These are phyloP conservation scores for Ascidia mentula DNA, from an alignment of 23 tunicate genomes.

Conservation along the genomic window DNA sequence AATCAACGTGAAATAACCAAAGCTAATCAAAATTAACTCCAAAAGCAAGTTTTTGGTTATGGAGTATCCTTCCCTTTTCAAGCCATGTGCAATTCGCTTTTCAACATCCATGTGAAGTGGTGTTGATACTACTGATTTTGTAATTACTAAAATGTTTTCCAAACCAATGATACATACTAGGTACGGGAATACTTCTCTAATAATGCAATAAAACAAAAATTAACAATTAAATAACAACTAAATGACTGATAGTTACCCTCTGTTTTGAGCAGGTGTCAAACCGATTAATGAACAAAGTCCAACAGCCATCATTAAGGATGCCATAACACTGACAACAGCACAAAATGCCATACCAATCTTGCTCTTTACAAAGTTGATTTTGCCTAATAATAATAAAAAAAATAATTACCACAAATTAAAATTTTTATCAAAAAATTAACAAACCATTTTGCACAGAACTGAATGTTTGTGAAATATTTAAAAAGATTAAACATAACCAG, in stretches of 20 bases:
- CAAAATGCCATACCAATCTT: slow-evolving; percentile 92
- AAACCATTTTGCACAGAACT: no score
- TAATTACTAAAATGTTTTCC: slow-evolving; percentile 85
- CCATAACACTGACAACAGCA: slow-evolving; percentile 86
- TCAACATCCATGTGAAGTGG: slow-evolving; percentile 79
- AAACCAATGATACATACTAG: slow-evolving; percentile 71
- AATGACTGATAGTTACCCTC: slow-evolving; percentile 36
- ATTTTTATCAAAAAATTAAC: no score
- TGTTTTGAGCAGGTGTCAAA: slow-evolving; percentile 74
- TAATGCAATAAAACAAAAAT: background rate
- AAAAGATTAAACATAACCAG: no score
- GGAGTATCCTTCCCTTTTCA: slow-evolving; percentile 81
- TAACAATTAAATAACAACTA: background rate
- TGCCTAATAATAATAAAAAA: slow-evolving; percentile 23
- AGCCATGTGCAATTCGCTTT: slow-evolving; percentile 64
- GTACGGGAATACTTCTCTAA: slow-evolving; percentile 78
- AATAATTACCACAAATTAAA: no score
- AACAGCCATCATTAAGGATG: slow-evolving; percentile 86
- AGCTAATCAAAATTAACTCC: slow-evolving; percentile 58
- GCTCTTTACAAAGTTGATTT: slow-evolving; percentile 93
- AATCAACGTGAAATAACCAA: slow-evolving; percentile 63
- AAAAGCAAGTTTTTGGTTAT: slow-evolving; percentile 65
- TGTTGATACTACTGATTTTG: slow-evolving; percentile 90
- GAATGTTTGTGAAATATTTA: no score
- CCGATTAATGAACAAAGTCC: slow-evolving; percentile 84